Percentiles rank a stretch among this genome's conserved stretches.
Evolutionary conservation across 2,888 invertebrate species (phyloP).

Genomic region (Microdon myrmicae): DNA sequence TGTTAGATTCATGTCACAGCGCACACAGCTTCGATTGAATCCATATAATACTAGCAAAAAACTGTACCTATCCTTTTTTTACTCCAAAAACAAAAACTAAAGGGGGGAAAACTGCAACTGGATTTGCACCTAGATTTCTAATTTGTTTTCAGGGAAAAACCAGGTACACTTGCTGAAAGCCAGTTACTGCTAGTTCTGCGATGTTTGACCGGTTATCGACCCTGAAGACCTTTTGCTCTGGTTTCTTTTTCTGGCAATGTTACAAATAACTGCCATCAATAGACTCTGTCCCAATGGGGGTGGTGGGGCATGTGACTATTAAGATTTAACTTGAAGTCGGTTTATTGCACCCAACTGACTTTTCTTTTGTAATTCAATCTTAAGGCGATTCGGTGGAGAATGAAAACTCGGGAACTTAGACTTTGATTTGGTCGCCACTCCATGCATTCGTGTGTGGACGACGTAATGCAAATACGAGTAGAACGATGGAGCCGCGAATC

Average conservation of each 20-base stretch:
- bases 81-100: no score
- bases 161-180: conserved; percentile 6
- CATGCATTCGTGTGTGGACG: conserved; percentile 13
- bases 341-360: conserved; percentile 36
- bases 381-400: conserved; percentile 22
- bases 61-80: no score
- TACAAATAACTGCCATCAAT: conserved; percentile 24
- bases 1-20: conserved; percentile 30
- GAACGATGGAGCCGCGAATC: conserved; percentile 6
- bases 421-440: neutral
- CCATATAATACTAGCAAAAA: no score
- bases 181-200: no score
- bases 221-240: conserved; percentile 29
- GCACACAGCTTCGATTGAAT: no score
- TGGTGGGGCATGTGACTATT: conserved; percentile 1
- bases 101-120: conserved; percentile 16
- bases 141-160: conserved; percentile 14
- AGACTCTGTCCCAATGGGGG: neutral
- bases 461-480: conserved; percentile 14
- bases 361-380: conserved; percentile 39
- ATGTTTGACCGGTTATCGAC: conserved; percentile 27
- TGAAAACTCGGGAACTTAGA: no score
- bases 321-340: conserved; percentile 5
- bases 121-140: conserved; percentile 15
- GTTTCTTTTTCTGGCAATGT: conserved; percentile 16